These are phyloP conservation scores for Panagrolaimus sp. DNA, from an alignment of 1,140 invertebrate genomes.

Conservation along the genomic window DNA sequence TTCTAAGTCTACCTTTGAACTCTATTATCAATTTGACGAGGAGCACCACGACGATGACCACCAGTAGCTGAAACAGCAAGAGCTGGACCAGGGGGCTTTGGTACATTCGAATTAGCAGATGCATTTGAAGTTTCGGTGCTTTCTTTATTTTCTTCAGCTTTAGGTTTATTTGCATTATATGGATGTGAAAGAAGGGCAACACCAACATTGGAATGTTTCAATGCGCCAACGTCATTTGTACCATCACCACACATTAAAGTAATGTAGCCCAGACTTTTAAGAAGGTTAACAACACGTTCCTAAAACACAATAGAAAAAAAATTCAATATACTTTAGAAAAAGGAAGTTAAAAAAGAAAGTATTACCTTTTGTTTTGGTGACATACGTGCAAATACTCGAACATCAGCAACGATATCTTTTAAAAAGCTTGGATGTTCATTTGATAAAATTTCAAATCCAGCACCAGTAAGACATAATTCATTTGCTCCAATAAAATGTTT, in stretches of 20 bases:
- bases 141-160: slow-evolving; percentile 6
- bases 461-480: slow-evolving; percentile 87
- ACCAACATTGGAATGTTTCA: slow-evolving; percentile 96
- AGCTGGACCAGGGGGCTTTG: slow-evolving; percentile 10
- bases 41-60: slow-evolving; percentile 8
- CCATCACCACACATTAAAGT: slow-evolving; percentile 99
- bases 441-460: slow-evolving; percentile 23
- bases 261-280: slow-evolving; percentile 78
- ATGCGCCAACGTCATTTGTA: slow-evolving; percentile 98
- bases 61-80: no score
- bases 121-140: no score
- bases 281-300: slow-evolving; percentile 81
- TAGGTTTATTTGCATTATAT: slow-evolving; percentile 64
- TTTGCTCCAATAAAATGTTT: slow-evolving; percentile 68
- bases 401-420: slow-evolving; percentile 66
- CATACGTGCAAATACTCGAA: slow-evolving; percentile 84
- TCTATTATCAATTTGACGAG: neutral
- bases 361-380: slow-evolving; percentile 81
- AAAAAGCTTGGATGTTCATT: slow-evolving; percentile 18
- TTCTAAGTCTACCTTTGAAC: no score
- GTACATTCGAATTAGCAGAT: neutral
- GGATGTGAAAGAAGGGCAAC: slow-evolving; percentile 82
- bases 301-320: no score
- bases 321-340: no score
- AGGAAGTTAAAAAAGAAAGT: no score